These are phyloP conservation scores for Bombylius discolor DNA, from an alignment of 2,888 invertebrate species.

Conservation along the genomic window DNA sequence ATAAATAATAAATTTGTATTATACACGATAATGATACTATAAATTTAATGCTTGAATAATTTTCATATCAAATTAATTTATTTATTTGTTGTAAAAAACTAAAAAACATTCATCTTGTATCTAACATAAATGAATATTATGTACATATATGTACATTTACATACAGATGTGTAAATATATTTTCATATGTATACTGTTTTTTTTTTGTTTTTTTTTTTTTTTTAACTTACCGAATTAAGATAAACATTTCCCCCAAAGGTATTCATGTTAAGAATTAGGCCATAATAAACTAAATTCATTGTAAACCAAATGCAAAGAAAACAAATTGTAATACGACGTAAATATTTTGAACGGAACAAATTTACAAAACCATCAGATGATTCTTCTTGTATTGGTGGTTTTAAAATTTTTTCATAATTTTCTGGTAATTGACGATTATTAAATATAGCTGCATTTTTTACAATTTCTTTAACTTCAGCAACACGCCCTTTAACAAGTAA, in stretches of 20 bases:
- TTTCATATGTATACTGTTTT: too few relatives aligned
- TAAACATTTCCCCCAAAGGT: constrained; percentile 65
- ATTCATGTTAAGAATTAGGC: constrained; percentile 56
- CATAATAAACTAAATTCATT: constrained; percentile 42
- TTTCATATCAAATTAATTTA: too few relatives aligned
- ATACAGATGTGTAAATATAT: too few relatives aligned
- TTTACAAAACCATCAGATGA: constrained; percentile 47
- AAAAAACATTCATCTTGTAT: too few relatives aligned
- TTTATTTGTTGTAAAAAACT: too few relatives aligned
- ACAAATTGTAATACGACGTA: constrained; percentile 55
- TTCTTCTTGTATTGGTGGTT: constrained; percentile 40
- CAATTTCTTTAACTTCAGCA: constrained; percentile 52
- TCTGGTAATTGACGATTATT: constrained; percentile 52
- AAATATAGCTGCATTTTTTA: constrained; percentile 50
- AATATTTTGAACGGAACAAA: constrained; percentile 49
- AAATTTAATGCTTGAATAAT: too few relatives aligned
- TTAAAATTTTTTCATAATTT: constrained; percentile 53
- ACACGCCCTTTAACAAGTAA: constrained; percentile 56
- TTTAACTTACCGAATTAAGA: constrained; percentile 49
- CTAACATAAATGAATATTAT: too few relatives aligned
- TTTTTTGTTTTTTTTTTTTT: too few relatives aligned
- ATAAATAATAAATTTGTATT: too few relatives aligned
- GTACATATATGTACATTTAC: too few relatives aligned
- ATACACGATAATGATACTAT: too few relatives aligned
- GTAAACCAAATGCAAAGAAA: constrained; percentile 64